A percentile compares a stretch with the other conserved stretches of the same genome.
These are phyloP conservation scores for Uloborus plumipes DNA, from an alignment of 2,888 invertebrate genomes.

Conservation along the genomic window DNA sequence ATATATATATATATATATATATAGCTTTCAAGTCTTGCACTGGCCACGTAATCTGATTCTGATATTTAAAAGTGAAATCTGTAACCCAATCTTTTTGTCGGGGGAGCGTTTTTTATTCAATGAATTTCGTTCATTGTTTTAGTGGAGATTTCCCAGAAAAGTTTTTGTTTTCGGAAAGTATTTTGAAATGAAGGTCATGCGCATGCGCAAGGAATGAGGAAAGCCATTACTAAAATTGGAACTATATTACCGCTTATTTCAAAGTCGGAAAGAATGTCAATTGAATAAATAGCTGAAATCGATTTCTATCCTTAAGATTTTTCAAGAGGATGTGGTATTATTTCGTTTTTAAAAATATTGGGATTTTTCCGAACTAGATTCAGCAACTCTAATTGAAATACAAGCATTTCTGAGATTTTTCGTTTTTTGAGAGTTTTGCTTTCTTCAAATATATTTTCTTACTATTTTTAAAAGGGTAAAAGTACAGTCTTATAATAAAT, in stretches of 20 bases:
- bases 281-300: slow-evolving; percentile 39
- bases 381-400: too few relatives aligned
- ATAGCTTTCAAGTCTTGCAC: too few relatives aligned
- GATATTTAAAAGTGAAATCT: slow-evolving; percentile 40
- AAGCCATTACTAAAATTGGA: slow-evolving; percentile 55
- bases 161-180: slow-evolving; percentile 6
- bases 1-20: too few relatives aligned
- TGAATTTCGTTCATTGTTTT: not conserved
- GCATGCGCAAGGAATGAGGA: not conserved
- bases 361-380: too few relatives aligned
- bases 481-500: too few relatives aligned
- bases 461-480: too few relatives aligned
- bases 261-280: slow-evolving; percentile 15
- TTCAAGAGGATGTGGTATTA: too few relatives aligned
- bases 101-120: not conserved
- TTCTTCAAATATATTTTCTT: too few relatives aligned
- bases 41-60: not conserved
- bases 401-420: too few relatives aligned
- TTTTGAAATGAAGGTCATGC: slow-evolving; percentile 24
- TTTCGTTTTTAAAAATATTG: too few relatives aligned
- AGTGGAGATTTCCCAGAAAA: not conserved
- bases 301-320: too few relatives aligned
- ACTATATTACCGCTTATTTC: slow-evolving; percentile 13
- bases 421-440: too few relatives aligned
- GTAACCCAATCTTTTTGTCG: not conserved